phyloP scores from a whole-genome alignment of 2,888 invertebrate species.

The Erynnis tages region DNA sequence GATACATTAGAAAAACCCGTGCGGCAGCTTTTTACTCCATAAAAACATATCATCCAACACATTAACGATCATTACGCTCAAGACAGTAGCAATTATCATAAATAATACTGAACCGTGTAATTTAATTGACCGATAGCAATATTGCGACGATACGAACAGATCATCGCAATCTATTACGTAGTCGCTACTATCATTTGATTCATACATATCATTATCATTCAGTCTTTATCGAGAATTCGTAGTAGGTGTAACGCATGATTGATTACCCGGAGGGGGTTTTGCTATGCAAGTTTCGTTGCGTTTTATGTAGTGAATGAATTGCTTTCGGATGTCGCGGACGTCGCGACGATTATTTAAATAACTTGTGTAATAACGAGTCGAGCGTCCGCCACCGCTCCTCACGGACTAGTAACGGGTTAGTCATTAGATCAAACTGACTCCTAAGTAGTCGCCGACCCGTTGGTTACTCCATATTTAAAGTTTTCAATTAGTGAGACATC shows the following conservation, averaged over 20 bases:
- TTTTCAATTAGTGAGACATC: conserved; percentile 39
- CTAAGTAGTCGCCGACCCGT: conserved; percentile 11
- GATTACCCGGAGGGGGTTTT: conserved; percentile 44
- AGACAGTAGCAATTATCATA: conserved; percentile 9
- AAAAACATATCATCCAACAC: not conserved
- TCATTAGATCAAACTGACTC: conserved; percentile 16
- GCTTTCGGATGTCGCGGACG: conserved; percentile 49
- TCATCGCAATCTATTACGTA: conserved; percentile 24
- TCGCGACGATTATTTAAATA: conserved; percentile 29
- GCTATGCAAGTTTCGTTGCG: conserved; percentile 46
- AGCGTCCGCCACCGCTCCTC: not conserved
- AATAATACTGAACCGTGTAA: conserved; percentile 1
- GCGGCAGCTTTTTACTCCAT: not conserved
- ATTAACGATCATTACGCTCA: not conserved
- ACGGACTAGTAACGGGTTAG: conserved; percentile 11
- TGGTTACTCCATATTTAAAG: conserved; percentile 18
- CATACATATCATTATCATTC: conserved; percentile 42
- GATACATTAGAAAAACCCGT: not conserved
- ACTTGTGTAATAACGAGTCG: conserved; percentile 14
- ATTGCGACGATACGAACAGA: conserved; percentile 17
- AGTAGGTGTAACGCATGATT: conserved; percentile 48
- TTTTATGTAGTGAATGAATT: conserved; percentile 49
- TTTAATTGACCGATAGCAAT: conserved; percentile 23
- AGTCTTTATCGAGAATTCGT: conserved; percentile 49
- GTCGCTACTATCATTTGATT: conserved; percentile 38